Base-by-base conservation (phyloP, 2,888 invertebrate species). In the Leucophenga montana region DNA sequence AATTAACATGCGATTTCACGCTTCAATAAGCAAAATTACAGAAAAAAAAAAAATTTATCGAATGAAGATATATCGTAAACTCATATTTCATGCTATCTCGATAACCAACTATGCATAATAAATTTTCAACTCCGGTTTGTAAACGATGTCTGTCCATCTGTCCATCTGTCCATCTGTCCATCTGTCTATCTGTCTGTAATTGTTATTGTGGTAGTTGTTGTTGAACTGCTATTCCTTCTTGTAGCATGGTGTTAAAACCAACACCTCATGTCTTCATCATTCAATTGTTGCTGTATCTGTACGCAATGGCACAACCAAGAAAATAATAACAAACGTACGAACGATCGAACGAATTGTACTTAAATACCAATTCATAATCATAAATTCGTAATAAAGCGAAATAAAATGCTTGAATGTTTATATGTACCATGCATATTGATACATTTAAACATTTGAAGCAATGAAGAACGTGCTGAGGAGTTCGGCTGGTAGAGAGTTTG, bases 1-100 rank as follows among this genome's bases (percentile, higher is more conserved):
- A 78, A 79, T 75, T 78, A 83, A 83, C 84, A 83, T 82, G 80
- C 79, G 78, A 82, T 82, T 84, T 84, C 79, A 82, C 82, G 84
- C 84, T 84, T 84, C 82, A 78, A 82, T 78, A 79, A 61, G 31
- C 33, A 27, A 50, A 48, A 59, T 50, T 20, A 61, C 48, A 33
- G 14, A 22, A 61, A 61, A 57, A 66, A 77, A 80, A 4, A 33
- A 31, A 33, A 31, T 9, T 11, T 1, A 31, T 18, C 61, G 77
- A 71, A 68, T 16, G 27, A 31, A 74, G 71, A 67, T 68, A 68
- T 70, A 69, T 62, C 68, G 64, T 11, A 70, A 71, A 67, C 84
- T 78, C 78, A 82, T 79, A 81, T 78, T 75, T 82, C 80, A 82
- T 75, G 77, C 73, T 71, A 75, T 77, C 59, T 44, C 79, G 75